phyloP scores from a whole-genome alignment of 2,888 invertebrate genomes.

The Polylopha cassiicola region DNA sequence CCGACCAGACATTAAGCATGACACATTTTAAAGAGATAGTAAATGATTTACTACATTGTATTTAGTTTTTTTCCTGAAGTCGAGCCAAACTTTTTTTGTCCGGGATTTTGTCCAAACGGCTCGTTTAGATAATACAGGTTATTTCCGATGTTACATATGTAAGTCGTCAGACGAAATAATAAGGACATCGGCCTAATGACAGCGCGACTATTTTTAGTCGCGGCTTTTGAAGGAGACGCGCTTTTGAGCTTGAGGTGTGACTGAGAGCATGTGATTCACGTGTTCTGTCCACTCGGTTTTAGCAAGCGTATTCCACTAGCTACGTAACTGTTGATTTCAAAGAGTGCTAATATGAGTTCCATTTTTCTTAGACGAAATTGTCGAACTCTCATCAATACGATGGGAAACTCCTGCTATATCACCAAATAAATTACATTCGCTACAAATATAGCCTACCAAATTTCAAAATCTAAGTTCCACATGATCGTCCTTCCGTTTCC shows the following conservation, averaged over 20 bases:
- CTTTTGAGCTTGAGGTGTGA: slow-evolving; percentile 43
- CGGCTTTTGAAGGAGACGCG: slow-evolving; percentile 56
- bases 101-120: slow-evolving; percentile 28
- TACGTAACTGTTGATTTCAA: too few relatives aligned
- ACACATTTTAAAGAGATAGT: slow-evolving; percentile 51
- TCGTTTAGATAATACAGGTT: slow-evolving; percentile 70
- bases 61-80: slow-evolving; percentile 47
- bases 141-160: slow-evolving; percentile 72
- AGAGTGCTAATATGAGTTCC: too few relatives aligned
- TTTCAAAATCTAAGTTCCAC: too few relatives aligned
- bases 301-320: too few relatives aligned
- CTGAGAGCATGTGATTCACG: too few relatives aligned
- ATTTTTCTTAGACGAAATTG: too few relatives aligned
- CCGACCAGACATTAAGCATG: slow-evolving; percentile 32
- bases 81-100: slow-evolving; percentile 60
- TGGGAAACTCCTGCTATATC: too few relatives aligned
- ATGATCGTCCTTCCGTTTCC: too few relatives aligned
- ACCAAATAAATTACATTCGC: too few relatives aligned
- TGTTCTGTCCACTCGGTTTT: too few relatives aligned
- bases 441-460: too few relatives aligned
- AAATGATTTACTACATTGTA: slow-evolving; percentile 52
- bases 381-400: too few relatives aligned
- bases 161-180: slow-evolving; percentile 72
- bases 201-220: slow-evolving; percentile 55
- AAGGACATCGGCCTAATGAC: slow-evolving; percentile 77